Conservation (phyloP, 2,888 invertebrate species). For the Acleris cristana region DNA sequence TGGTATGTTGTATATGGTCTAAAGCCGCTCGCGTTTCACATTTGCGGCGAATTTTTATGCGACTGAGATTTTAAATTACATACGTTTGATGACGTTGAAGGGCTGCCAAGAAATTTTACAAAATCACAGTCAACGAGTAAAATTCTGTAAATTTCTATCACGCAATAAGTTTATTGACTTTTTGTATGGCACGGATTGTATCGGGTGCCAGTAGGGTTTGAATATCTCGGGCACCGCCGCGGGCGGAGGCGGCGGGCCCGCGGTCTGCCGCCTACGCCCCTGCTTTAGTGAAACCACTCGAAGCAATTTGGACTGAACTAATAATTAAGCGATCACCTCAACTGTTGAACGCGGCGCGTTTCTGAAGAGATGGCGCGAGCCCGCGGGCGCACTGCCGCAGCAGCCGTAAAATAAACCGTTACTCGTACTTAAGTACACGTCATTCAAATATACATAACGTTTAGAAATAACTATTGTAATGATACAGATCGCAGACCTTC, state of each 20-base stretch:
- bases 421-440: constrained; percentile 38
- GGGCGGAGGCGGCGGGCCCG: background rate
- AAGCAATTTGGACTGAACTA: constrained; percentile 48
- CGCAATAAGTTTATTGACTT: constrained; percentile 26
- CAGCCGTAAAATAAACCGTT: constrained; percentile 27
- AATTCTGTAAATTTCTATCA: constrained; percentile 13
- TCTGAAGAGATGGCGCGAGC: constrained; percentile 37
- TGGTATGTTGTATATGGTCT: constrained; percentile 52
- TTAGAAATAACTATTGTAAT: constrained; percentile 50
- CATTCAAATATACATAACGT: constrained; percentile 57
- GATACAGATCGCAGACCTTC: constrained; percentile 49
- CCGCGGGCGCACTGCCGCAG: constrained; percentile 5
- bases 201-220: constrained; percentile 7
- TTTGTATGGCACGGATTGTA: constrained; percentile 16
- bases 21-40: constrained; percentile 52
- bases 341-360: constrained; percentile 50
- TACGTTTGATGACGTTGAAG: constrained; percentile 12
- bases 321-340: constrained; percentile 49
- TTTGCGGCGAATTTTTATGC: constrained; percentile 36
- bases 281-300: constrained; percentile 20
- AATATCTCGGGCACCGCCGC: constrained; percentile 24
- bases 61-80: constrained; percentile 41
- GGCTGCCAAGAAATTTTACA: constrained; percentile 7
- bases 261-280: background rate
- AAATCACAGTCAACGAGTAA: background rate